Percentiles rank a stretch among this genome's conserved stretches.
Conservation (phyloP, 2,888 invertebrate genomes). For the Aporophyla nigra region DNA sequence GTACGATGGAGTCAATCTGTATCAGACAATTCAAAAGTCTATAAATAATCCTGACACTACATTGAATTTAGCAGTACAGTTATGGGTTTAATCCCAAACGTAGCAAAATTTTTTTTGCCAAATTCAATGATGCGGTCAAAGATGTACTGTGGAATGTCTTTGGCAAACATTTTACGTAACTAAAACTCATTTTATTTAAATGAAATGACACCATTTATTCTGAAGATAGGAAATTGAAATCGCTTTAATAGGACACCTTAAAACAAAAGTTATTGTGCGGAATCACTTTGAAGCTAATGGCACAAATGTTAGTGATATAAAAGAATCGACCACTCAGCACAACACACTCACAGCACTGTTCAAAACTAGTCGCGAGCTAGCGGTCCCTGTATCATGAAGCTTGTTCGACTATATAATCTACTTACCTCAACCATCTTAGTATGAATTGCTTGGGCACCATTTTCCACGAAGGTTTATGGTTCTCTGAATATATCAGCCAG, state of each 20-base stretch:
- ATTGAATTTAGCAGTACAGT: background rate
- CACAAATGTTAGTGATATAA: background rate
- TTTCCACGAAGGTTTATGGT: constrained; percentile 51
- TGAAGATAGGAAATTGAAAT: background rate
- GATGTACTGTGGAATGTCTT: background rate
- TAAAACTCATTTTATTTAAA: background rate
- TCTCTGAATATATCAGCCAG: constrained; percentile 62
- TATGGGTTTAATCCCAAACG: background rate
- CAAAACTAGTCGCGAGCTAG: background rate
- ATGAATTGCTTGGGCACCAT: constrained; percentile 64
- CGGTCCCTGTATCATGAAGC: background rate
- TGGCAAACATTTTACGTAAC: background rate
- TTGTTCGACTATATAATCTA: background rate
- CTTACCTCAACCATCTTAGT: constrained; percentile 73
- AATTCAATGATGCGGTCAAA: background rate
- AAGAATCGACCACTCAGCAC: background rate
- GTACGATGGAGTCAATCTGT: constrained; percentile 72
- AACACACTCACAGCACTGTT: background rate
- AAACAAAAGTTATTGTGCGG: background rate
- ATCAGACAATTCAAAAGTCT: constrained; percentile 5
- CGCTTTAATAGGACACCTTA: background rate
- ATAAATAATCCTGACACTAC: background rate
- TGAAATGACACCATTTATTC: background rate
- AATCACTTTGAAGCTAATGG: background rate
- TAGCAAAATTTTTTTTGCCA: background rate